These are phyloP conservation scores for Salarias fasciatus DNA, from an alignment of 2,797 vertebrate genomes.

Conservation along the genomic window DNA sequence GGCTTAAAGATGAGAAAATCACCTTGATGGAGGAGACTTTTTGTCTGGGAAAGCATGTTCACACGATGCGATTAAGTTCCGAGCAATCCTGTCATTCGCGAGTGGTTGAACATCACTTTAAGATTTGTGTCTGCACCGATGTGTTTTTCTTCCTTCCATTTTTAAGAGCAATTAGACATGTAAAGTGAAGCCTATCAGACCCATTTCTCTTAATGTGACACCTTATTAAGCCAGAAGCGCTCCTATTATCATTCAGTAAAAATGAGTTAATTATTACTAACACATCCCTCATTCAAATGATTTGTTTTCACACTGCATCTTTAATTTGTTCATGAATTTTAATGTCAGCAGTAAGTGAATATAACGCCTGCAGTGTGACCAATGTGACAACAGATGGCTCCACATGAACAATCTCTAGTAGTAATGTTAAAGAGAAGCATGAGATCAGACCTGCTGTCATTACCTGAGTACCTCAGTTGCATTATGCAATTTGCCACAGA, in stretches of 20 bases:
- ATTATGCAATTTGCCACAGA: conserved; percentile 6
- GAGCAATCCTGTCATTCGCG: conserved; percentile 37
- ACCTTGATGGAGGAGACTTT: conserved; percentile 16
- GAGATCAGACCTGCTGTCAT: conserved; percentile 9
- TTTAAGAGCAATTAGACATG: neutral
- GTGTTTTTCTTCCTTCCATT: too few relatives aligned
- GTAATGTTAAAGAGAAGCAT: neutral
- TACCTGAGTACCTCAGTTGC: neutral
- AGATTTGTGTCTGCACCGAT: too few relatives aligned
- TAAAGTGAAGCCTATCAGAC: neutral
- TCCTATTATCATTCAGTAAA: too few relatives aligned
- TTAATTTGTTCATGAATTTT: neutral
- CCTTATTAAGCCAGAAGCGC: neutral
- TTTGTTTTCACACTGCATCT: too few relatives aligned
- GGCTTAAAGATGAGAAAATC: conserved; percentile 30
- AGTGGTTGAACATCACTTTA: conserved; percentile 23
- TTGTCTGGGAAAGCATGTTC: conserved; percentile 29
- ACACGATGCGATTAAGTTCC: conserved; percentile 15
- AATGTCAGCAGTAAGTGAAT: neutral
- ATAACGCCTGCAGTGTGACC: conserved; percentile 33
- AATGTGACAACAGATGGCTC: conserved; percentile 62
- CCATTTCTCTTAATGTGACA: neutral
- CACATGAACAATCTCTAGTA: conserved; percentile 29
- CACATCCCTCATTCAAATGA: too few relatives aligned
- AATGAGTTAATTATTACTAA: too few relatives aligned